phyloP scores from a whole-genome alignment of 2,888 invertebrate species.

The Drosophila mimetica region DNA sequence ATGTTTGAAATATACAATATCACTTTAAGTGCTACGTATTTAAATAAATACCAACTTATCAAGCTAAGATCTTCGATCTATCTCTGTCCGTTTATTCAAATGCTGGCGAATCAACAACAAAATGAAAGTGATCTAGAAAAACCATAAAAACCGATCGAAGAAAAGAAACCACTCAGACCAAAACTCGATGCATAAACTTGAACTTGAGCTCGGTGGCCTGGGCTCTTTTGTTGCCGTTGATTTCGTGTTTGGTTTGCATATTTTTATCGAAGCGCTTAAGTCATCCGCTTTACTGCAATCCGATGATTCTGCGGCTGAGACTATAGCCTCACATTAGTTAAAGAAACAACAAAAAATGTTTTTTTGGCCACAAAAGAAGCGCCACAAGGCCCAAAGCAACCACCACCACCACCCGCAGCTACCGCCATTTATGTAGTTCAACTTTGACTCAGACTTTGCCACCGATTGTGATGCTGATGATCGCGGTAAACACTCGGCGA shows the following conservation, averaged over 20 bases:
- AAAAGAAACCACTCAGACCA: slow-evolving; percentile 12
- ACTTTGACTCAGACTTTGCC: slow-evolving; percentile 36
- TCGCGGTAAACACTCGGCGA: slow-evolving; percentile 31
- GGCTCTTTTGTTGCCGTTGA: slow-evolving; percentile 32
- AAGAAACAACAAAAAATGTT: not conserved
- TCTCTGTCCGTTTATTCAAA: slow-evolving; percentile 25
- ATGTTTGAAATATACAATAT: too few species aligned
- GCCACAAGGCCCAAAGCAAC: slow-evolving; percentile 29
- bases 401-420: slow-evolving; percentile 12
- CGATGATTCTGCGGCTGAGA: slow-evolving; percentile 21
- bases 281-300: slow-evolving; percentile 30
- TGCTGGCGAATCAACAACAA: slow-evolving; percentile 30
- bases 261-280: slow-evolving; percentile 34
- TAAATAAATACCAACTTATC: not conserved
- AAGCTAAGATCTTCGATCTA: slow-evolving; percentile 15
- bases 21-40: not conserved
- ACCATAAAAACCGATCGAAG: slow-evolving; percentile 28
- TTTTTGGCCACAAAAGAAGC: slow-evolving; percentile 47
- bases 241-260: slow-evolving; percentile 42
- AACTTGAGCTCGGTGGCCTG: slow-evolving; percentile 59
- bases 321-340: slow-evolving; percentile 23
- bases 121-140: slow-evolving; percentile 56
- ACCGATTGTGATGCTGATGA: slow-evolving; percentile 52
- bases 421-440: slow-evolving; percentile 54
- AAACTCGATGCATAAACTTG: slow-evolving; percentile 61